Percentiles rank a stretch among this genome's conserved stretches.
These are phyloP conservation scores for Takifugu ocellatus DNA, from an alignment of 2,797 vertebrate genomes.

Conservation along the genomic window DNA sequence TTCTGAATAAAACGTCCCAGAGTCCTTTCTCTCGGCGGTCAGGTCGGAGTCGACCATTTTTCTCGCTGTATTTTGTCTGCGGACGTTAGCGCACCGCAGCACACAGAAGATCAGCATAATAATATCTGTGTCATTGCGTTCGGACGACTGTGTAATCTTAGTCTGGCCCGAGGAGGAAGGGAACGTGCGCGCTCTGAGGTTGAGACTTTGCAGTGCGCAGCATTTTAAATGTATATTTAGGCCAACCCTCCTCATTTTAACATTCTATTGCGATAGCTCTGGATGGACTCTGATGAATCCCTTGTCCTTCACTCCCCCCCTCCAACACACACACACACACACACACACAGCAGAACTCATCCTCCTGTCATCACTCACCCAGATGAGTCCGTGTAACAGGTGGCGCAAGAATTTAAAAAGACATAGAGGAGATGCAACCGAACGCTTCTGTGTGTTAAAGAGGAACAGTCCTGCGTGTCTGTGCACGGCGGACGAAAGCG, in stretches of 20 bases:
- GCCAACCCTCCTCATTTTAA: slow-evolving; percentile 29
- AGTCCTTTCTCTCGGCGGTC: not conserved
- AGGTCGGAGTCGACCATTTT: not conserved
- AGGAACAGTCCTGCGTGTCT: slow-evolving; percentile 12
- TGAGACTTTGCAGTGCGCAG: slow-evolving; percentile 1
- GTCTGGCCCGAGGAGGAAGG: slow-evolving; percentile 3
- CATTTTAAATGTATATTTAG: slow-evolving; percentile 27
- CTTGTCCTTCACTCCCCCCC: slow-evolving; percentile 56
- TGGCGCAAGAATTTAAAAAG: slow-evolving; percentile 64
- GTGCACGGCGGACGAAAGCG: slow-evolving; percentile 25
- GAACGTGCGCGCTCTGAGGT: not conserved
- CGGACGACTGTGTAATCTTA: not conserved
- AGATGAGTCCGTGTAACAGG: slow-evolving; percentile 70
- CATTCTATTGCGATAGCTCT: slow-evolving; percentile 24
- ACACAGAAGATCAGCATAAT: not conserved
- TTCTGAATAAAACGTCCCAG: too few species aligned
- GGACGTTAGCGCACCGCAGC: not conserved
- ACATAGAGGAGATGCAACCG: slow-evolving; percentile 54
- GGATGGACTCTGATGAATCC: slow-evolving; percentile 27
- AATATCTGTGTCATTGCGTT: not conserved
- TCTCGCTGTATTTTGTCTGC: not conserved
- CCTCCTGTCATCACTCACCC: slow-evolving; percentile 67
- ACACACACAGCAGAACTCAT: slow-evolving; percentile 36
- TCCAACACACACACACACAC: not conserved
- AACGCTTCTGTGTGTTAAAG: slow-evolving; percentile 35